These are phyloP conservation scores for Leucoraja erinaceus DNA, from an alignment of 2,113 vertebrate genomes.

Conservation along the genomic window DNA sequence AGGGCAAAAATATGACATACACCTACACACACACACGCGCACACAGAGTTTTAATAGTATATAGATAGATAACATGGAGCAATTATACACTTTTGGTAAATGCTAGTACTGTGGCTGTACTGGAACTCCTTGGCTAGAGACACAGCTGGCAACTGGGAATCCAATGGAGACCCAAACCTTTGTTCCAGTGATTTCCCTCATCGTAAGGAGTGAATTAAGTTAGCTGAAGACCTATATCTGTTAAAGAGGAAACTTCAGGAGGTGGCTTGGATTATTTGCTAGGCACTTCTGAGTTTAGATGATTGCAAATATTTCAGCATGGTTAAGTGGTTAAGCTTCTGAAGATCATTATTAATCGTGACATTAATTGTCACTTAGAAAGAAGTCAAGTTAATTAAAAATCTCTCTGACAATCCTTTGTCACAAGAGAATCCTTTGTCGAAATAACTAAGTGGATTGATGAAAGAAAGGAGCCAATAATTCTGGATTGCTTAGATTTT, in stretches of 20 bases:
- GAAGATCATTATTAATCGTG: not conserved
- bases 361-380: not conserved
- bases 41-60: no score
- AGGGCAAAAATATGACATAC: no score
- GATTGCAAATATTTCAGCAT: not conserved
- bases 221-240: not conserved
- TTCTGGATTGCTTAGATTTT: not conserved
- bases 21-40: no score
- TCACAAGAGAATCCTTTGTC: not conserved
- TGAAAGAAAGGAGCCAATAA: not conserved
- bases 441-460: not conserved
- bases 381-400: not conserved
- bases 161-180: not conserved
- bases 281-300: not conserved
- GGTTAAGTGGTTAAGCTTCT: not conserved
- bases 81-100: no score
- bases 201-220: not conserved
- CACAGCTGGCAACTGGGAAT: not conserved
- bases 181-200: not conserved
- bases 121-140: not conserved
- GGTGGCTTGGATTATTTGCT: not conserved
- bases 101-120: no score
- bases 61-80: no score
- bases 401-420: not conserved
- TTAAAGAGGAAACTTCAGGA: not conserved